Evolutionary conservation across 2,113 vertebrate genomes (phyloP).

Genomic region (Blennius ocellaris): DNA sequence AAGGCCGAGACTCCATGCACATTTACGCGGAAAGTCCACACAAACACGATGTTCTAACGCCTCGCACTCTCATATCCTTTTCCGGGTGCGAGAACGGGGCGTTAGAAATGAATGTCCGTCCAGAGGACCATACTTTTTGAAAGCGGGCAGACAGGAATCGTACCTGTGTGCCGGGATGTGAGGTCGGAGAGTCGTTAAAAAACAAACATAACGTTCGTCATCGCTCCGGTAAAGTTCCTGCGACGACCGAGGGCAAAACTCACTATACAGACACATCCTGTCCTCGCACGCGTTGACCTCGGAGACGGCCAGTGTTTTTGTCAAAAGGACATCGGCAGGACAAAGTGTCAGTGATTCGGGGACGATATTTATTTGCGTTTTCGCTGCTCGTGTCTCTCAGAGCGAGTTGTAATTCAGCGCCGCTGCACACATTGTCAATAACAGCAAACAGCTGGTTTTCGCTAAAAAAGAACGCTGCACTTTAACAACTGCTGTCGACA

Average conservation of each 20-base stretch:
- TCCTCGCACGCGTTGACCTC: not conserved
- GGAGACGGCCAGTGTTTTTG: too few relatives aligned
- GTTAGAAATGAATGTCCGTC: slow-evolving; percentile 25
- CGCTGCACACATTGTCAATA: not conserved
- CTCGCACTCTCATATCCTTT: slow-evolving; percentile 8
- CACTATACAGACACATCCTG: slow-evolving; percentile 50
- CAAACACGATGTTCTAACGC: not conserved
- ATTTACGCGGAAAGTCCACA: not conserved
- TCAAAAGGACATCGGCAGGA: too few relatives aligned
- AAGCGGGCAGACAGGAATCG: slow-evolving; percentile 33
- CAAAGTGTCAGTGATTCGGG: too few relatives aligned
- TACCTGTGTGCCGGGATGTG: slow-evolving; percentile 48
- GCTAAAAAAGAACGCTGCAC: not conserved
- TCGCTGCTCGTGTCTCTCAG: not conserved
- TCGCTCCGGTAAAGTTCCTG: not conserved
- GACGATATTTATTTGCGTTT: too few relatives aligned
- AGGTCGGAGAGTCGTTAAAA: slow-evolving; percentile 37
- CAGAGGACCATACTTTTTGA: slow-evolving; percentile 14
- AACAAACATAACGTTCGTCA: slow-evolving; percentile 2
- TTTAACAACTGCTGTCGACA: not conserved
- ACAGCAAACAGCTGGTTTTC: not conserved
- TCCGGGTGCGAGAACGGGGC: too few relatives aligned
- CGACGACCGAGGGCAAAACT: slow-evolving; percentile 25
- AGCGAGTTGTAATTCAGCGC: not conserved
- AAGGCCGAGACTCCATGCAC: too few relatives aligned